Evolutionary conservation across 1,140 invertebrate genomes (phyloP).

Genomic region (Trissolcus basalis): DNA sequence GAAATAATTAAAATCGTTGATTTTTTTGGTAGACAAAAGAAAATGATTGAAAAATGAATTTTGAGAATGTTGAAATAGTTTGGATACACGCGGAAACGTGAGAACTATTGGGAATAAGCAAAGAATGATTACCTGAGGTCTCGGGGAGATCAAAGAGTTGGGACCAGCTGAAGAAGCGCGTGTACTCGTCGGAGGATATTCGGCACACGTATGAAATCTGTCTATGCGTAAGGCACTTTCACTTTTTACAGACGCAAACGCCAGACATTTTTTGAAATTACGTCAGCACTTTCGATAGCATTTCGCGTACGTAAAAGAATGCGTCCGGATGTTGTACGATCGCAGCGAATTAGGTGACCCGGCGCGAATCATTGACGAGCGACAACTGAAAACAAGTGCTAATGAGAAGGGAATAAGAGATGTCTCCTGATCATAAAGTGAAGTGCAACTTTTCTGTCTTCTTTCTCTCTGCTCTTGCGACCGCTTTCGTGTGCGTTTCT

Average conservation of each 20-base stretch:
- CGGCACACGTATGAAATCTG: constrained; percentile 28
- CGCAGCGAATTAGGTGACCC: not conserved
- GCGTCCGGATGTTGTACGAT: not conserved
- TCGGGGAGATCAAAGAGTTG: not conserved
- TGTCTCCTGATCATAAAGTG: constrained; percentile 63
- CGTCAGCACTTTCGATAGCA: constrained; percentile 20
- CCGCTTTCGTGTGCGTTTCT: constrained; percentile 20
- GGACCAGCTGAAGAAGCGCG: constrained; percentile 6
- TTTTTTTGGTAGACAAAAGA: too few species aligned
- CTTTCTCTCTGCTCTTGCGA: constrained; percentile 17
- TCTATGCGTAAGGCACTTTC: constrained; percentile 41
- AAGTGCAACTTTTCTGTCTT: constrained; percentile 48
- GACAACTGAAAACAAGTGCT: constrained; percentile 68
- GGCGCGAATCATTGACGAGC: constrained; percentile 65
- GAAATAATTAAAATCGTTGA: too few species aligned
- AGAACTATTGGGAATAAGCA: not conserved
- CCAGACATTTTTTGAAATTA: constrained; percentile 45
- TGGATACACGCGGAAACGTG: too few species aligned
- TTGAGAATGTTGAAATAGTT: too few species aligned
- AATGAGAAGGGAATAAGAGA: constrained; percentile 67
- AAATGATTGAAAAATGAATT: too few species aligned
- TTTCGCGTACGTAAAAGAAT: constrained; percentile 2
- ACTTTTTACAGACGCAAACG: constrained; percentile 43
- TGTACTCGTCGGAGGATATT: constrained; percentile 20
- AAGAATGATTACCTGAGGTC: not conserved